Evolutionary conservation across 1,140 invertebrate genomes (phyloP).

Genomic region (Eriosoma lanigerum): DNA sequence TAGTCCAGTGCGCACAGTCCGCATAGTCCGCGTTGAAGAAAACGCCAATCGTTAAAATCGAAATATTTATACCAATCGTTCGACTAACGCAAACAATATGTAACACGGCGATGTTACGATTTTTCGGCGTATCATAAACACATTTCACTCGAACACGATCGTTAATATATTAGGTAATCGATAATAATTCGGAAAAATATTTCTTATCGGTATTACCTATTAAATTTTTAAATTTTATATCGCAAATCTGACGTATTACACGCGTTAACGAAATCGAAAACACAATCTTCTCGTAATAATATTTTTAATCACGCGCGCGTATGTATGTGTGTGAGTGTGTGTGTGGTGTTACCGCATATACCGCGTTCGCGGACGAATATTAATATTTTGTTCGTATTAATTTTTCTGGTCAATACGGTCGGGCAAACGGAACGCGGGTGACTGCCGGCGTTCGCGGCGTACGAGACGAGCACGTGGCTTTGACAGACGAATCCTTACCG

Average conservation of each 20-base stretch:
- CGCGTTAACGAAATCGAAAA: slow-evolving; percentile 8
- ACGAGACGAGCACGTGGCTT: slow-evolving; percentile 50
- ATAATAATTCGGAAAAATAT: too few relatives aligned
- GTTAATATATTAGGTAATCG: too few relatives aligned
- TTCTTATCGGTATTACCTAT: too few relatives aligned
- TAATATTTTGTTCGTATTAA: not conserved
- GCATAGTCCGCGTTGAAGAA: not conserved
- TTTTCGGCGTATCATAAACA: not conserved
- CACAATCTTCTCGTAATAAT: not conserved
- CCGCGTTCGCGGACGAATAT: not conserved
- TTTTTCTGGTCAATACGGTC: slow-evolving; percentile 14
- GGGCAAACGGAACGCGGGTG: slow-evolving; percentile 50
- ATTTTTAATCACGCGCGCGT: not conserved
- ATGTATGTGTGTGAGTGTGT: too few relatives aligned
- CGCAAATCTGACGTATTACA: not conserved
- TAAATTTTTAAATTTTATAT: too few relatives aligned
- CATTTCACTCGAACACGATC: slow-evolving; percentile 16
- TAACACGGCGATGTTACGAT: too few relatives aligned
- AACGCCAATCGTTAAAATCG: not conserved
- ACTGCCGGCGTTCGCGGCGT: slow-evolving; percentile 41
- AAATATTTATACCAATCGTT: not conserved
- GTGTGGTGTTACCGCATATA: too few relatives aligned
- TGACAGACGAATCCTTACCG: slow-evolving; percentile 39
- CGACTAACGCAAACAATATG: not conserved
- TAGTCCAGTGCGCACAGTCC: not conserved